Evolutionary conservation across 2,888 invertebrate genomes (phyloP).

Genomic region (Meteorus colon): DNA sequence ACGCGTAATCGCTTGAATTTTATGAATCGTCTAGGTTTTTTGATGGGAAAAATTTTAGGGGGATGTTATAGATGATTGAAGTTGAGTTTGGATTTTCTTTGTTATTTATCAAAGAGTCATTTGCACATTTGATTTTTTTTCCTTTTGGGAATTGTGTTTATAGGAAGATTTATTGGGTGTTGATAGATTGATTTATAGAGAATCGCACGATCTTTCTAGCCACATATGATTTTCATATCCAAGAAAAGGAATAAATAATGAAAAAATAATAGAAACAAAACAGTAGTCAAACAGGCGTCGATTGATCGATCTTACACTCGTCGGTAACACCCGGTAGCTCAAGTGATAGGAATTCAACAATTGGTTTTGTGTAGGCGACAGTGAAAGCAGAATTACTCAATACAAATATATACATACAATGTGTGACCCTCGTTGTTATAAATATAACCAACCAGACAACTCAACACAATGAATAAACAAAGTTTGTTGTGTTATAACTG

Average conservation of each 20-base stretch:
- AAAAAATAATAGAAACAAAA: neutral
- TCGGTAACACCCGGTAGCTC: slow-evolving; percentile 21
- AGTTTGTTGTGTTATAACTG: neutral
- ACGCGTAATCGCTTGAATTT: too few species aligned
- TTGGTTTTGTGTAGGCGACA: slow-evolving; percentile 64
- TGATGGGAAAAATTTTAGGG: too few species aligned
- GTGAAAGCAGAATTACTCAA: slow-evolving; percentile 69
- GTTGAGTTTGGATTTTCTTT: too few species aligned
- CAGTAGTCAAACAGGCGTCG: neutral
- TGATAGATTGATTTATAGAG: neutral
- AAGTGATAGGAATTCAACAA: slow-evolving; percentile 60
- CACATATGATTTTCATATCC: neutral
- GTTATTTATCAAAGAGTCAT: too few species aligned
- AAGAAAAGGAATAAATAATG: neutral
- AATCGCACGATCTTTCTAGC: neutral
- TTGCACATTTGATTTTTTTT: too few species aligned
- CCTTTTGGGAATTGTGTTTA: too few species aligned
- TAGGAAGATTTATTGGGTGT: too few species aligned
- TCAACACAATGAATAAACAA: slow-evolving; percentile 28
- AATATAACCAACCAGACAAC: slow-evolving; percentile 33
- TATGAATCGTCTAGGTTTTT: too few species aligned
- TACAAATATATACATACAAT: slow-evolving; percentile 34
- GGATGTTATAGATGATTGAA: too few species aligned
- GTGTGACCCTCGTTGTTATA: slow-evolving; percentile 16
- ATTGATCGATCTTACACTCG: neutral